Evolutionary conservation across 2,797 vertebrate species (phyloP).

Genomic region (Nannoperca australis): DNA sequence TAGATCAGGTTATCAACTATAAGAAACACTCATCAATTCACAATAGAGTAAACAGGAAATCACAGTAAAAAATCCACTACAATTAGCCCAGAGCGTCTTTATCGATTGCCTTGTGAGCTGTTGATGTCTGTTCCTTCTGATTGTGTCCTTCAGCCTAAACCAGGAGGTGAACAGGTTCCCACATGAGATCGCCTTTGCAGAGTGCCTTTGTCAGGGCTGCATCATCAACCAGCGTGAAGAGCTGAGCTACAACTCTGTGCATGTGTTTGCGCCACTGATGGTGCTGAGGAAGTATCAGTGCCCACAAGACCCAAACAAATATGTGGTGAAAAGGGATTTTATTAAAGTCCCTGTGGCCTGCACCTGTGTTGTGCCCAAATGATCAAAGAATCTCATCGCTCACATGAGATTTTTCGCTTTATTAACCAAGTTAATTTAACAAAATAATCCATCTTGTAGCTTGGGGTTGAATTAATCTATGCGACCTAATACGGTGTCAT

Average conservation of each 20-base stretch:
- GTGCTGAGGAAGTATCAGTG: constrained; percentile 80
- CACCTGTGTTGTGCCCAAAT: constrained; percentile 81
- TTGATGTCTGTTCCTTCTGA: neutral
- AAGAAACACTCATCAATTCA: neutral
- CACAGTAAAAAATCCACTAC: neutral
- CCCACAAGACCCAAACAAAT: neutral
- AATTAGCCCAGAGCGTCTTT: neutral
- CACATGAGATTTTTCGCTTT: neutral
- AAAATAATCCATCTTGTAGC: too few species aligned
- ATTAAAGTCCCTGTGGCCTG: constrained; percentile 85
- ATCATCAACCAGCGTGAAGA: constrained; percentile 73
- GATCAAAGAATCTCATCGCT: neutral
- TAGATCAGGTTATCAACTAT: too few species aligned
- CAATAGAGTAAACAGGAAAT: too few species aligned
- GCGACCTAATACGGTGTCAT: neutral
- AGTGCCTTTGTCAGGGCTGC: constrained; percentile 87
- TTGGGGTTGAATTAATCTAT: neutral
- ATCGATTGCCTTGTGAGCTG: neutral
- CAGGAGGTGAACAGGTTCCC: constrained; percentile 80
- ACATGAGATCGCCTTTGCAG: constrained; percentile 73
- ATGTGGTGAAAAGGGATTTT: constrained; percentile 58
- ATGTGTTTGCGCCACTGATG: constrained; percentile 67
- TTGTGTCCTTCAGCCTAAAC: constrained; percentile 72
- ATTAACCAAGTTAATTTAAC: neutral
- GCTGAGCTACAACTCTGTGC: constrained; percentile 78